phyloP scores from a whole-genome alignment of 53 echinoderm and acorn worm genomes.

The Actinopyga echinites region DNA sequence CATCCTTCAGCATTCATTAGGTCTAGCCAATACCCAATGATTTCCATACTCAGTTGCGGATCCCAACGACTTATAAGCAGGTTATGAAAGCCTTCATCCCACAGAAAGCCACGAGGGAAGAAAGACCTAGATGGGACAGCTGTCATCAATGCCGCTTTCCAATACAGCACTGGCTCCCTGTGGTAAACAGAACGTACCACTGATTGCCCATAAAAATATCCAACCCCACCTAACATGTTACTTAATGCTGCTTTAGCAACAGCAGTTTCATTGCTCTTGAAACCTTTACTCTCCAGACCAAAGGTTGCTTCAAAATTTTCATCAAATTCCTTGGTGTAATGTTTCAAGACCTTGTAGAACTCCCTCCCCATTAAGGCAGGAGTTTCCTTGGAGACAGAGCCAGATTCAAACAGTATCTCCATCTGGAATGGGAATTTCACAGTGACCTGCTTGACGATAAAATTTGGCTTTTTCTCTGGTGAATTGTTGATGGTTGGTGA shows the following conservation, averaged over 20 bases:
- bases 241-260: slow-evolving; percentile 69
- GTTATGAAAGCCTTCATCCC: slow-evolving; percentile 97
- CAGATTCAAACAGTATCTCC: slow-evolving; percentile 64
- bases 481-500: slow-evolving; percentile 46
- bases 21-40: slow-evolving; percentile 97
- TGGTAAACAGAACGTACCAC: slow-evolving; percentile 69
- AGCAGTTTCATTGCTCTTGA: slow-evolving; percentile 20
- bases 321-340: slow-evolving; percentile 45
- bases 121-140: slow-evolving; percentile 96
- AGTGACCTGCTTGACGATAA: slow-evolving; percentile 58
- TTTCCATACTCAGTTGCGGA: slow-evolving; percentile 82
- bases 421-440: slow-evolving; percentile 55
- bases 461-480: slow-evolving; percentile 42
- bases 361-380: slow-evolving; percentile 35
- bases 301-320: slow-evolving; percentile 47
- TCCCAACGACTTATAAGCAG: slow-evolving; percentile 96
- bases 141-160: slow-evolving; percentile 84
- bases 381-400: slow-evolving; percentile 3
- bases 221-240: slow-evolving; percentile 93
- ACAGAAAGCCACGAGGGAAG: slow-evolving; percentile 93
- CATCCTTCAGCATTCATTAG: slow-evolving; percentile 96
- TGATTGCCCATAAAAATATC: slow-evolving; percentile 91
- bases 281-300: slow-evolving; percentile 45
- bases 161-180: slow-evolving; percentile 80
- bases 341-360: slow-evolving; percentile 37